A percentile compares a stretch with the other conserved stretches of the same genome.
These are phyloP conservation scores for Onychostoma macrolepis DNA, from an alignment of 2,113 vertebrate species.

Conservation along the genomic window DNA sequence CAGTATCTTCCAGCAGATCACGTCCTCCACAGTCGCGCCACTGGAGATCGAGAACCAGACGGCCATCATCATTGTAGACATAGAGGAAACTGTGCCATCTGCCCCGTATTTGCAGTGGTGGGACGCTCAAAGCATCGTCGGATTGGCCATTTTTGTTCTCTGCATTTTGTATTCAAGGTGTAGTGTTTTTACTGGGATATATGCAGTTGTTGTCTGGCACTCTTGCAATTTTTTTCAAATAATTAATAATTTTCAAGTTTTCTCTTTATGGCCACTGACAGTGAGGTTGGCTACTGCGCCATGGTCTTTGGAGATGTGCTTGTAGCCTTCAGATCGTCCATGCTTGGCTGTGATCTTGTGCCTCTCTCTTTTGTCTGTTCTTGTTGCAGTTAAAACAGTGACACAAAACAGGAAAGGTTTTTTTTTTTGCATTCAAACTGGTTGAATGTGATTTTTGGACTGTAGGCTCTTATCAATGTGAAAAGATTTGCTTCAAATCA, in stretches of 20 bases:
- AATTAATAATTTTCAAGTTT: background rate
- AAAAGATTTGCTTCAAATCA: too few species aligned
- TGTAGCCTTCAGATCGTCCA: background rate
- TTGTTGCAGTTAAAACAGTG: background rate
- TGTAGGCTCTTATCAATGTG: background rate
- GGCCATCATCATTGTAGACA: constrained; percentile 64
- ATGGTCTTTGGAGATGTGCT: too few species aligned
- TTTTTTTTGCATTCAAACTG: background rate
- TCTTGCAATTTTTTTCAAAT: background rate
- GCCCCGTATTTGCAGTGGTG: constrained; percentile 82
- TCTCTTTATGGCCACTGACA: too few species aligned
- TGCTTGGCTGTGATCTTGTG: background rate
- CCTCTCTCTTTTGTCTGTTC: background rate
- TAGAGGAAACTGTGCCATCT: constrained; percentile 67
- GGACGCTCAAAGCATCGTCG: constrained; percentile 83
- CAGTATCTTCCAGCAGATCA: constrained; percentile 82
- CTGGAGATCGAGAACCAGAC: constrained; percentile 77
- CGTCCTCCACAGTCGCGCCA: constrained; percentile 71
- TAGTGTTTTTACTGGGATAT: constrained; percentile 18
- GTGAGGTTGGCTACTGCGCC: too few species aligned
- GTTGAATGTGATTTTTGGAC: background rate
- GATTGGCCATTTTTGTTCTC: constrained; percentile 83
- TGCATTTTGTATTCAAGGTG: constrained; percentile 96
- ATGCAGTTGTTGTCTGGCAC: background rate
- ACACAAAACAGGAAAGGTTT: too few species aligned